Evolutionary conservation across 2,113 vertebrate species (phyloP), one percentile per base, ranked within the genome.

Genomic region (Cinclus cinclus): DNA sequence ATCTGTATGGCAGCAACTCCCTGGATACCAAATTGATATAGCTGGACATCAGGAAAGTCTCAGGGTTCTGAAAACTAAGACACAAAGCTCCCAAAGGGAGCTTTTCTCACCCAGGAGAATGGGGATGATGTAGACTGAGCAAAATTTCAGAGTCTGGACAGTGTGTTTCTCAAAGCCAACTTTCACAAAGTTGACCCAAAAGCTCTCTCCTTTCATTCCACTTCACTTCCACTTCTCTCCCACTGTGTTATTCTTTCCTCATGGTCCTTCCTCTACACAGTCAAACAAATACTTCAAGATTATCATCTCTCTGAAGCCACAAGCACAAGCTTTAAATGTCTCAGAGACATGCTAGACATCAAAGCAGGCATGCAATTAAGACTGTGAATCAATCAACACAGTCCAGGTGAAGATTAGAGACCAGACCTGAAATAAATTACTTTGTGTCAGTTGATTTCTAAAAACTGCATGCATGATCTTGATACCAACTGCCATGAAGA

Each of bases 331-430:
- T 23, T 64, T n/a, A 90, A 73, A 73, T 50, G 46, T 33, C 70
- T 69, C 24, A 87, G 58, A 75, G 24, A 56, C 31, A 33, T 3
- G 49, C 5, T 20, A 44, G 60, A 78, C 65, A 87, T 74, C 70
- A 95, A 85, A 91, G 75, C 37, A 92, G 42, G 39, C 41, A 70
- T 18, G 63, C 60, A 67, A 42, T 74, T 70, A 91, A 79, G 58
- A 62, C 58, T 31, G 13, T 75, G 65, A 91, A 73, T 83, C 73
- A 78, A 49, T 25, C 64, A 56, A n/a, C 55, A 87, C 63, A 89
- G 91, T 20, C 39, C 78, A 92, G 58, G 84, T 73, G 71, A 95
- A 90, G 68, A 91, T 35, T 8, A 89, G 53, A 64, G n/a, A 92
- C 41, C 19, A 87, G 64, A 58, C 8, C 63, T 89, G 46, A 85